Conservation (phyloP, 1,140 invertebrate species). For the Orchestia grillus region DNA sequence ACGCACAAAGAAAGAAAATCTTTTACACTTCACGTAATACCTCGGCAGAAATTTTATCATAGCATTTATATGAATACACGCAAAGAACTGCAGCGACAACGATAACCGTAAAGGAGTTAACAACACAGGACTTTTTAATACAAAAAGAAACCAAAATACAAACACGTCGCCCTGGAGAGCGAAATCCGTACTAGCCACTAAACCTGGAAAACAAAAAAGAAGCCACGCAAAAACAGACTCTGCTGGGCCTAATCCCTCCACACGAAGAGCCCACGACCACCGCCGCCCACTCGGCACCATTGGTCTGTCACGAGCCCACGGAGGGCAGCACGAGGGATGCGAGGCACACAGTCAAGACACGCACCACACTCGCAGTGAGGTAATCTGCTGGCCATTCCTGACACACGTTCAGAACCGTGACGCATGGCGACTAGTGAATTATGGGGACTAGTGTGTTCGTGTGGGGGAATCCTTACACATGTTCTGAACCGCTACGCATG, state of each 20-base stretch:
- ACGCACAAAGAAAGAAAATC: not conserved
- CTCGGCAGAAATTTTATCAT: not conserved
- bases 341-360: too few species aligned
- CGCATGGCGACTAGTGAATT: not conserved
- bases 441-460: too few species aligned
- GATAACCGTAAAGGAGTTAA: not conserved
- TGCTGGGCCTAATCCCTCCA: not conserved
- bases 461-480: not conserved
- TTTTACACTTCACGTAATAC: not conserved
- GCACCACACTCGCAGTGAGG: not conserved
- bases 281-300: not conserved
- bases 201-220: not conserved
- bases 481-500: not conserved
- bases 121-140: not conserved
- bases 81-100: not conserved
- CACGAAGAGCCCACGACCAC: not conserved
- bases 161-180: not conserved
- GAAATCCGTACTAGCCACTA: too few species aligned
- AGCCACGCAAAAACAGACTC: not conserved
- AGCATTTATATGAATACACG: not conserved
- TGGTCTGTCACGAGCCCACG: too few species aligned
- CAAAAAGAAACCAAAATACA: not conserved
- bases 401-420: not conserved
- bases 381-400: not conserved
- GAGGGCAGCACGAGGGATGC: too few species aligned